Evolutionary conservation across 2,113 vertebrate species (phyloP).

Genomic region (Chionodraco myersi): DNA sequence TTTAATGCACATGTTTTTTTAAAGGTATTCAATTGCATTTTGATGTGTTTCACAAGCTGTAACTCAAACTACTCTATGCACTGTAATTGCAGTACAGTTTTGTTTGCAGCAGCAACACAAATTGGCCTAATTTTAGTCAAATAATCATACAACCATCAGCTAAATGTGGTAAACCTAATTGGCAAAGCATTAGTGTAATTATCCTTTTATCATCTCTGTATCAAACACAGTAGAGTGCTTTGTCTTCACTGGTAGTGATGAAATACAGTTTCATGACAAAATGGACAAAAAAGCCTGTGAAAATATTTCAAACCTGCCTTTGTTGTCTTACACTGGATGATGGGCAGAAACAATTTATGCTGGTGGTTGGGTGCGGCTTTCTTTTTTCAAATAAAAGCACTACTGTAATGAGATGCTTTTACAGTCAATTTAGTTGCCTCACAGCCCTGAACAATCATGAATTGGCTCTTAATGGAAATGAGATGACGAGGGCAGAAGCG

Average conservation of each 20-base stretch:
- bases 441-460: slow-evolving; percentile 45
- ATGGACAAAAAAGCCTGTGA: slow-evolving; percentile 35
- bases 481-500: slow-evolving; percentile 52
- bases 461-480: slow-evolving; percentile 53
- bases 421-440: slow-evolving; percentile 56
- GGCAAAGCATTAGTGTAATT: slow-evolving; percentile 28
- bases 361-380: slow-evolving; percentile 20
- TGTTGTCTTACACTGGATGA: slow-evolving; percentile 24
- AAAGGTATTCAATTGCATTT: background rate
- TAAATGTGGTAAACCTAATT: slow-evolving; percentile 21
- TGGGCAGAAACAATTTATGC: background rate
- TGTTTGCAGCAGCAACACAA: background rate
- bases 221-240: slow-evolving; percentile 26
- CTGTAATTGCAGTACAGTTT: background rate
- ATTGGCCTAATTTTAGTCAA: background rate
- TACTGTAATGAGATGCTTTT: slow-evolving; percentile 57
- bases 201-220: slow-evolving; percentile 57
- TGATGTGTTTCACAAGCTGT: background rate
- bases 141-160: background rate
- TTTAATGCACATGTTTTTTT: slow-evolving; percentile 10
- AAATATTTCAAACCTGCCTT: slow-evolving; percentile 17
- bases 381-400: slow-evolving; percentile 34
- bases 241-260: slow-evolving; percentile 13
- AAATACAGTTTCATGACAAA: slow-evolving; percentile 10
- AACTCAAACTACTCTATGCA: background rate